Evolutionary conservation across 2,797 vertebrate genomes (phyloP).

Genomic region (Coregonus sp.): DNA sequence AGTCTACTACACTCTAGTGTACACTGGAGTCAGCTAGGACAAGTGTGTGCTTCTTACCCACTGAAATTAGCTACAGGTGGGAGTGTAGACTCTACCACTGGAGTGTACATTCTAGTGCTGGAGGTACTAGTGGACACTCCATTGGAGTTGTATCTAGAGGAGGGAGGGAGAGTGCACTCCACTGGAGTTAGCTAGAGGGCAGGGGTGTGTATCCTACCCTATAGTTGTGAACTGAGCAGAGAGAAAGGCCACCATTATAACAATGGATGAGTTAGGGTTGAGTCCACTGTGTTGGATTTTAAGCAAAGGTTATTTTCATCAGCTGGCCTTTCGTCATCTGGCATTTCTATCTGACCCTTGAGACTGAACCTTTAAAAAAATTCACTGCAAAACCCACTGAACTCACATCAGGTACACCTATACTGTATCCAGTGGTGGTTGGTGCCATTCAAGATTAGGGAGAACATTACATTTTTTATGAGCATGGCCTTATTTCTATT

Average conservation of each 20-base stretch:
- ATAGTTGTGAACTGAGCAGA: conserved; percentile 9
- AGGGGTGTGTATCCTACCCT: conserved; percentile 32
- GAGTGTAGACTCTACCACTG: conserved; percentile 1
- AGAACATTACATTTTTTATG: too few species aligned
- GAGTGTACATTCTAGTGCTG: conserved; percentile 10
- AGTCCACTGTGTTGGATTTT: conserved; percentile 38
- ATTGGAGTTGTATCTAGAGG: conserved; percentile 16
- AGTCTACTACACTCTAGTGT: too few species aligned
- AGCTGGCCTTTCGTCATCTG: not conserved
- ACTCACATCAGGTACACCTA: not conserved
- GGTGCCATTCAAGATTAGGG: too few species aligned
- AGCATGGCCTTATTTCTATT: too few species aligned
- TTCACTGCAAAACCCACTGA: not conserved
- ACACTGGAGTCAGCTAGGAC: conserved; percentile 33
- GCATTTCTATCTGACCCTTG: not conserved
- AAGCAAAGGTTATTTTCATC: conserved; percentile 49
- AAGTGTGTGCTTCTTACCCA: conserved; percentile 30
- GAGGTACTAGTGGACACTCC: not conserved
- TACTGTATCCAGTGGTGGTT: not conserved
- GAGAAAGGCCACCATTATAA: conserved; percentile 31
- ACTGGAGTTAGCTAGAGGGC: conserved; percentile 35
- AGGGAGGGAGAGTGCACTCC: not conserved
- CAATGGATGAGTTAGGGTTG: conserved; percentile 26
- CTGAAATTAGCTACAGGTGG: not conserved
- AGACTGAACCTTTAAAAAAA: not conserved